Evolutionary conservation across 2,113 vertebrate genomes (phyloP).

Genomic region (Austrofundulus limnaeus): DNA sequence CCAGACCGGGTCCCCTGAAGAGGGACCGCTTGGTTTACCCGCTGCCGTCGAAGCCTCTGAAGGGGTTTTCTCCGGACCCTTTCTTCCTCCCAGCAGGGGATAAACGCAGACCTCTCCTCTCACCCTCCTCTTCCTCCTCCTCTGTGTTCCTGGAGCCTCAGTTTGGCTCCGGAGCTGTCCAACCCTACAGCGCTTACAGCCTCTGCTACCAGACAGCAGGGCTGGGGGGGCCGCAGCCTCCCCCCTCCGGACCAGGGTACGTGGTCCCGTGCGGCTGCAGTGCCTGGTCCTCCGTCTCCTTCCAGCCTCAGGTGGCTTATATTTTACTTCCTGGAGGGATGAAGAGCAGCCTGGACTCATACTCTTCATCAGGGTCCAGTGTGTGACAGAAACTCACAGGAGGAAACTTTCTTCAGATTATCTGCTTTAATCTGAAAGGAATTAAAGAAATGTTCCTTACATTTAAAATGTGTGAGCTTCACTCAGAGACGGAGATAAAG

Average conservation of each 20-base stretch:
- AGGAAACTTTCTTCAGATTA: neutral
- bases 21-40: constrained; percentile 92
- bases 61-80: constrained; percentile 87
- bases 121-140: constrained; percentile 84
- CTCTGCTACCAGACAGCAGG: constrained; percentile 90
- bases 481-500: no score
- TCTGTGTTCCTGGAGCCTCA: constrained; percentile 89
- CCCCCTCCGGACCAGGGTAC: constrained; percentile 89
- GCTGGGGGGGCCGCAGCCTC: constrained; percentile 86
- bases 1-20: constrained; percentile 86
- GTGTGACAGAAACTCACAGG: neutral
- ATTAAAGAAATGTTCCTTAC: no score
- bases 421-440: neutral
- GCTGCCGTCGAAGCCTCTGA: constrained; percentile 88
- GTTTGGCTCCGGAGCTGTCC: constrained; percentile 89
- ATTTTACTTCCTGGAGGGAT: constrained; percentile 91
- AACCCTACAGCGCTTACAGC: constrained; percentile 87
- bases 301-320: constrained; percentile 94
- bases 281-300: constrained; percentile 88
- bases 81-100: constrained; percentile 86
- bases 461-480: no score
- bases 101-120: constrained; percentile 86
- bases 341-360: constrained; percentile 87
- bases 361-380: constrained; percentile 79
- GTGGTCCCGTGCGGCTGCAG: constrained; percentile 94